These are phyloP conservation scores for Drosophila quadrilineata DNA, from an alignment of 1,140 invertebrate genomes.

Conservation along the genomic window DNA sequence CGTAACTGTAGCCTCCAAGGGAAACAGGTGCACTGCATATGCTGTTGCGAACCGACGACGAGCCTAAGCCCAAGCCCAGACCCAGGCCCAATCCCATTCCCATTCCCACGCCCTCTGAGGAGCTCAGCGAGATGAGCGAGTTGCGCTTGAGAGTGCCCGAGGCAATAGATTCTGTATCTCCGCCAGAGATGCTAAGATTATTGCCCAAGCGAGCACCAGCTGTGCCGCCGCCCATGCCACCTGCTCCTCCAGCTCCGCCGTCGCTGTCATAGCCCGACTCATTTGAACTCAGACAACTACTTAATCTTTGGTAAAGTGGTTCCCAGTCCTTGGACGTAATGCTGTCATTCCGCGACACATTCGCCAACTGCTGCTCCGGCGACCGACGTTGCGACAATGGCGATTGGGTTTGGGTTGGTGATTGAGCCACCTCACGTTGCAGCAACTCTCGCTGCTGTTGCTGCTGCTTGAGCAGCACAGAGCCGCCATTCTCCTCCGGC, in stretches of 20 bases:
- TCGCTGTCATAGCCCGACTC: slow-evolving; percentile 92
- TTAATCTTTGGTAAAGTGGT: slow-evolving; percentile 83
- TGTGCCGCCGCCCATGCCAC: slow-evolving; percentile 79
- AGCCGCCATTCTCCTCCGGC: slow-evolving; percentile 86
- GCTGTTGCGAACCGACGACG: slow-evolving; percentile 46
- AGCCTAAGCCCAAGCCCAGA: background rate
- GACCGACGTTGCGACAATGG: slow-evolving; percentile 56
- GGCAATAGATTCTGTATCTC: slow-evolving; percentile 81
- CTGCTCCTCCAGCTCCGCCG: slow-evolving; percentile 81
- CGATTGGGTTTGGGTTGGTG: slow-evolving; percentile 19
- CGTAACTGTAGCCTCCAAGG: slow-evolving; percentile 73
- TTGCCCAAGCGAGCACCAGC: slow-evolving; percentile 80
- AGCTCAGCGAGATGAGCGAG: slow-evolving; percentile 74
- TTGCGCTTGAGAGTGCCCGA: slow-evolving; percentile 78
- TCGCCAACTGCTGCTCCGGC: slow-evolving; percentile 47
- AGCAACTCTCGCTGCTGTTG: background rate
- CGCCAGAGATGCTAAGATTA: slow-evolving; percentile 80
- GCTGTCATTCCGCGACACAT: slow-evolving; percentile 80
- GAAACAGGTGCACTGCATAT: slow-evolving; percentile 74
- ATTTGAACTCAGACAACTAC: slow-evolving; percentile 89
- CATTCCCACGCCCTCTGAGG: slow-evolving; percentile 67
- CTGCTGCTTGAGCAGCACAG: slow-evolving; percentile 82
- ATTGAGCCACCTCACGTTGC: background rate
- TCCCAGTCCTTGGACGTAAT: slow-evolving; percentile 81
- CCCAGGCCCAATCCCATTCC: slow-evolving; percentile 26